Conservation (phyloP, 2,888 invertebrate genomes). For the Amphipoea oculea region DNA sequence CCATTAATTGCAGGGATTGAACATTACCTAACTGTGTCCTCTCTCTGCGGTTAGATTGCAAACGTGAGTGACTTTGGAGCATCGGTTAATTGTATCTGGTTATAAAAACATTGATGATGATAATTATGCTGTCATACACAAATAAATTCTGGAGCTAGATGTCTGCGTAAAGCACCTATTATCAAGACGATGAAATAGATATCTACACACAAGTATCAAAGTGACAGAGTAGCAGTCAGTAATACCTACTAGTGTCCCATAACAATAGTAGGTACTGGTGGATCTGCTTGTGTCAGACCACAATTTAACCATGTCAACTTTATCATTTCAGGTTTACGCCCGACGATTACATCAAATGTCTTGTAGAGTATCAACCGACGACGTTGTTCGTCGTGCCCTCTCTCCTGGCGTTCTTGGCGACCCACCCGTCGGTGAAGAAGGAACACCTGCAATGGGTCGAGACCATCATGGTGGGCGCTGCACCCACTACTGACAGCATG, state of each 20-base stretch:
- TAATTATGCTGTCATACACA: neutral
- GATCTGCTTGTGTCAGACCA: neutral
- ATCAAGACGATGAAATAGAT: neutral
- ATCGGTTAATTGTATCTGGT: neutral
- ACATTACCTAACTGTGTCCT: neutral
- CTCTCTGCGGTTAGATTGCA: neutral
- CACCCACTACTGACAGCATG: conserved; percentile 92
- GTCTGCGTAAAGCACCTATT: neutral
- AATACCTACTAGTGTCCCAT: too few relatives aligned
- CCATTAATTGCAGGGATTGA: neutral
- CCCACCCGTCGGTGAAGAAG: conserved; percentile 92
- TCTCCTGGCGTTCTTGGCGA: conserved; percentile 93
- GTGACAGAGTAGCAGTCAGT: neutral
- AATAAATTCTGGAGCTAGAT: neutral
- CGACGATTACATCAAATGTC: conserved; percentile 92
- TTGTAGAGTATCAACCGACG: conserved; percentile 91
- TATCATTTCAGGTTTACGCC: conserved; percentile 91
- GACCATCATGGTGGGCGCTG: conserved; percentile 93
- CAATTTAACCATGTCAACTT: neutral
- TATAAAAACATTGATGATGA: too few relatives aligned
- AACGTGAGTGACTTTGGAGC: neutral
- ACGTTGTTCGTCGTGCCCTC: conserved; percentile 94
- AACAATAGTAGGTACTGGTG: neutral
- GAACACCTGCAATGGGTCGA: conserved; percentile 92
- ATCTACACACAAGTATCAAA: neutral